Conservation (phyloP, 2,888 invertebrate species). For the Philereme transversata region DNA sequence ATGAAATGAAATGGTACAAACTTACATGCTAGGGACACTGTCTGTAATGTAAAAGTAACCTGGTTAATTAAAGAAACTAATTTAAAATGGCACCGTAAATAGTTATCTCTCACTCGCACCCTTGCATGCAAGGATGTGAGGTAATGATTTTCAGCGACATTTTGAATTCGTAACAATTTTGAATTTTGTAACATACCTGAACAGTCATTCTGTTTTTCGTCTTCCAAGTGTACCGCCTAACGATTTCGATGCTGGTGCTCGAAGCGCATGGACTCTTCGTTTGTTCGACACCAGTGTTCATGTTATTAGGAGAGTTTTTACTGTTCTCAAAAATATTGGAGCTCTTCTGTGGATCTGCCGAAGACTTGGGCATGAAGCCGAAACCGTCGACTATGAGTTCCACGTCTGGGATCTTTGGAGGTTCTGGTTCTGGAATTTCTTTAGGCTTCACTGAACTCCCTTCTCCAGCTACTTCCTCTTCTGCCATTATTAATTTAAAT, state of each 20-base stretch:
- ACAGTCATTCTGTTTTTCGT: slow-evolving; percentile 87
- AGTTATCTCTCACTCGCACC: no score
- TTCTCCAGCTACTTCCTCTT: slow-evolving; percentile 53
- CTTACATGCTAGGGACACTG: no score
- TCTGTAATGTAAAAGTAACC: no score
- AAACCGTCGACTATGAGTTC: slow-evolving; percentile 77
- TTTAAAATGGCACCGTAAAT: no score
- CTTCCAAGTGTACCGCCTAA: slow-evolving; percentile 86
- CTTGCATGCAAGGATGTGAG: no score
- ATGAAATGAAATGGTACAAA: no score
- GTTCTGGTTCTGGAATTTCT: slow-evolving; percentile 43
- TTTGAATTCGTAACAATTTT: no score
- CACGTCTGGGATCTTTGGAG: slow-evolving; percentile 62
- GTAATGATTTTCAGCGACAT: no score
- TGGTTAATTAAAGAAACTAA: no score
- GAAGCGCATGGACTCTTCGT: slow-evolving; percentile 64
- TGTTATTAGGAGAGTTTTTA: slow-evolving; percentile 42
- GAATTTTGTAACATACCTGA: slow-evolving; percentile 58
- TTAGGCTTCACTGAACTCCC: slow-evolving; percentile 43
- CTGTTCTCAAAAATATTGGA: slow-evolving; percentile 44
- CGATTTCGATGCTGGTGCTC: slow-evolving; percentile 71
- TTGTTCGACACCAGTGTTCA: slow-evolving; percentile 40
- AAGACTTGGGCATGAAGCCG: slow-evolving; percentile 63
- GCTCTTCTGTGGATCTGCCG: slow-evolving; percentile 1
- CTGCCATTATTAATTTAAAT: slow-evolving; percentile 57